phyloP scores from a whole-genome alignment of 2,113 vertebrate genomes.

The Clarias gariepinus region DNA sequence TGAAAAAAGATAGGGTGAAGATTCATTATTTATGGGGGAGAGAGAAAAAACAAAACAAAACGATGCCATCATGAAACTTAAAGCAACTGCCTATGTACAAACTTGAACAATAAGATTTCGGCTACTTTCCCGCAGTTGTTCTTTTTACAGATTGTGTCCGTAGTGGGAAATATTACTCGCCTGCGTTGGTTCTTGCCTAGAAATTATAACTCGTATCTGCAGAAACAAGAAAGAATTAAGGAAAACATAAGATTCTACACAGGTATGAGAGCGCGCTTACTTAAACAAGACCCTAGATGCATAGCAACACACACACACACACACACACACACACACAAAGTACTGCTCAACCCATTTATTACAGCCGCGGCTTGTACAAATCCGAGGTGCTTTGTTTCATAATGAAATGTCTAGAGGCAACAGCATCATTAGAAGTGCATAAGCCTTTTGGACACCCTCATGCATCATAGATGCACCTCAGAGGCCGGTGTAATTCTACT shows the following conservation, averaged over 20 bases:
- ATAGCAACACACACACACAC: slow-evolving; percentile 49
- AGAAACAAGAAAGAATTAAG: neutral
- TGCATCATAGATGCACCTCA: slow-evolving; percentile 25
- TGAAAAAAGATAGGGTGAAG: no score
- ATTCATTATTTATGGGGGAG: slow-evolving; percentile 17
- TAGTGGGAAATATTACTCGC: neutral
- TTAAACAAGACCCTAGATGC: neutral
- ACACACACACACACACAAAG: slow-evolving; percentile 46
- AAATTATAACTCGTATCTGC: neutral
- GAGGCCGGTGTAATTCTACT: slow-evolving; percentile 19
- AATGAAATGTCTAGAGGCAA: slow-evolving; percentile 37
- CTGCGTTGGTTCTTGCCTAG: neutral
- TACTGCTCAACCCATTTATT: slow-evolving; percentile 49
- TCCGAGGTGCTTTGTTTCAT: slow-evolving; percentile 37
- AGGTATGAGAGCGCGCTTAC: neutral
- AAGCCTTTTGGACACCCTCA: slow-evolving; percentile 36
- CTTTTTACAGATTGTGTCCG: neutral
- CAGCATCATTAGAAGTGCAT: slow-evolving; percentile 45
- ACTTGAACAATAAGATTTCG: neutral
- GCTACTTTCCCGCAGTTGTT: neutral
- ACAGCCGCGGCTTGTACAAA: slow-evolving; percentile 33
- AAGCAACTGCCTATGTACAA: neutral
- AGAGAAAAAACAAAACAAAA: neutral
- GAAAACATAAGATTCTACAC: neutral
- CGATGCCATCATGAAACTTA: neutral